These are phyloP conservation scores for Anadara kagoshimensis DNA, from an alignment of 1,140 invertebrate species.

Conservation along the genomic window DNA sequence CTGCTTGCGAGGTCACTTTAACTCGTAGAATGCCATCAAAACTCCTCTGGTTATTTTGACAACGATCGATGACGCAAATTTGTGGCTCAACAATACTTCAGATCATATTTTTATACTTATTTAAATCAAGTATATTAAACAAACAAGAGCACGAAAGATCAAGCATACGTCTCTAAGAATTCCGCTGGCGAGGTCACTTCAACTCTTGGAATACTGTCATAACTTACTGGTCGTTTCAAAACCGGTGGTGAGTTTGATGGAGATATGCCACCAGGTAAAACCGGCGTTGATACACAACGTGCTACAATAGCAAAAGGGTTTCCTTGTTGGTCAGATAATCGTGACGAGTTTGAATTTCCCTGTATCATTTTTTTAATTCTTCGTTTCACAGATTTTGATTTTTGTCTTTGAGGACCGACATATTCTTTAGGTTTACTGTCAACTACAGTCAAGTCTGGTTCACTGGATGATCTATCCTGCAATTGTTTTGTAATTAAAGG, in stretches of 20 bases:
- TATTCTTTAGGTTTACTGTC: constrained; percentile 31
- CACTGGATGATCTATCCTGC: constrained; percentile 47
- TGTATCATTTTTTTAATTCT: constrained; percentile 61
- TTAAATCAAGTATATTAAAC: no score
- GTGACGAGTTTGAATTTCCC: constrained; percentile 7
- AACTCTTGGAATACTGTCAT: constrained; percentile 60
- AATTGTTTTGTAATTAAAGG: constrained; percentile 44
- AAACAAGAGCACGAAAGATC: no score
- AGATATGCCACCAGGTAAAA: constrained; percentile 54
- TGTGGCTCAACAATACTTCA: no score
- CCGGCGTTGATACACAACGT: constrained; percentile 63
- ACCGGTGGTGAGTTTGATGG: constrained; percentile 22
- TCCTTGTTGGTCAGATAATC: constrained; percentile 27
- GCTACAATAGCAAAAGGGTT: constrained; percentile 64
- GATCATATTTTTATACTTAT: no score
- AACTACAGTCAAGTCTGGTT: constrained; percentile 43
- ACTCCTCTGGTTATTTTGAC: no score
- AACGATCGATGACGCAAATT: no score
- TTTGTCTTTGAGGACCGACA: constrained; percentile 40
- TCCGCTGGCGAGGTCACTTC: constrained; percentile 55
- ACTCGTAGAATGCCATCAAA: no score
- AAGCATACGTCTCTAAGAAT: no score
- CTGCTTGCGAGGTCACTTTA: no score
- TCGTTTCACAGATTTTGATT: constrained; percentile 52
- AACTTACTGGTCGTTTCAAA: constrained; percentile 50